Conservation (phyloP, 2,888 invertebrate genomes). For the Drosophila neonasuta region DNA sequence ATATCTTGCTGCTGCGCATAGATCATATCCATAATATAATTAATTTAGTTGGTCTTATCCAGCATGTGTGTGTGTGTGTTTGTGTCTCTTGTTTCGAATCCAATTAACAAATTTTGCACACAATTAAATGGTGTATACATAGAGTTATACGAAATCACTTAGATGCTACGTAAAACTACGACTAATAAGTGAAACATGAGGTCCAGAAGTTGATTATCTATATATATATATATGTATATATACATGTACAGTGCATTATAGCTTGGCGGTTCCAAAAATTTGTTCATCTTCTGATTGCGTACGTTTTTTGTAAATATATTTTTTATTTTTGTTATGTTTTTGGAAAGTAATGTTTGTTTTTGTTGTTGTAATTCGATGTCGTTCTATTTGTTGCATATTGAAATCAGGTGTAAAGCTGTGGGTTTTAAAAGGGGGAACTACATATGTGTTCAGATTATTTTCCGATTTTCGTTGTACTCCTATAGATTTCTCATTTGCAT, state of each 20-base stretch:
- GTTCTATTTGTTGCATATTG: conserved; percentile 3
- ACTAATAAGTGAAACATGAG: conserved; percentile 69
- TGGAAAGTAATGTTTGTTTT: conserved; percentile 3
- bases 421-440: background rate
- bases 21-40: conserved; percentile 37
- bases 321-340: background rate
- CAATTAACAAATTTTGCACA: conserved; percentile 56
- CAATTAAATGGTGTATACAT: conserved; percentile 52
- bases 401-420: conserved; percentile 34
- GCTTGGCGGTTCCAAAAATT: conserved; percentile 47
- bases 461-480: conserved; percentile 61
- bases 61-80: conserved; percentile 55
- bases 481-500: conserved; percentile 22
- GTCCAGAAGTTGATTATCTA: conserved; percentile 71
- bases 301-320: conserved; percentile 10
- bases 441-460: conserved; percentile 10
- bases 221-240: conserved; percentile 46
- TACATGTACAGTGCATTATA: conserved; percentile 33
- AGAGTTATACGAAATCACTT: conserved; percentile 28
- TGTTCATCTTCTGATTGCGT: conserved; percentile 27
- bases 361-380: conserved; percentile 19
- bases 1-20: conserved; percentile 25
- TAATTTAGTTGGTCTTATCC: conserved; percentile 77
- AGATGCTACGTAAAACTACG: conserved; percentile 32
- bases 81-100: conserved; percentile 34